These are phyloP conservation scores for Euphydryas editha DNA, from an alignment of 2,888 invertebrate genomes.

Conservation along the genomic window DNA sequence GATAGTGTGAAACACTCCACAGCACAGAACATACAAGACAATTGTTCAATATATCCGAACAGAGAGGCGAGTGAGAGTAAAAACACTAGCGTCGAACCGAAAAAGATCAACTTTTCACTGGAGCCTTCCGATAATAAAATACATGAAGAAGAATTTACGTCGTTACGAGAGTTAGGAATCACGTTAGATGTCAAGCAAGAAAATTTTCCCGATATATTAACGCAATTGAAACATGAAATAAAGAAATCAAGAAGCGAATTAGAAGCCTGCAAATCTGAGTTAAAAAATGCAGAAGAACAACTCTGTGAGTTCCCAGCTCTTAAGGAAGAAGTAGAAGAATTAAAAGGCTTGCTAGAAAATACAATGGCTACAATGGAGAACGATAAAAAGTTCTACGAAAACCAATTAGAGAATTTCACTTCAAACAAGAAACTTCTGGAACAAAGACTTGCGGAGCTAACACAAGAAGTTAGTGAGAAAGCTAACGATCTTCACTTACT, in stretches of 20 bases:
- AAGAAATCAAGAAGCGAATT: conserved; percentile 81
- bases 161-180: conserved; percentile 81
- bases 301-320: conserved; percentile 79
- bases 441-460: conserved; percentile 83
- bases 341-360: conserved; percentile 74
- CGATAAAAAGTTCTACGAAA: conserved; percentile 83
- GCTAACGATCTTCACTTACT: conserved; percentile 79
- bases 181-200: conserved; percentile 73
- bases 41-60: conserved; percentile 79
- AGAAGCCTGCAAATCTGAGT: conserved; percentile 79
- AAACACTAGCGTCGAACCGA: conserved; percentile 71
- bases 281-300: conserved; percentile 82
- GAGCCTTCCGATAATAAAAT: conserved; percentile 68
- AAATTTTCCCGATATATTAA: conserved; percentile 73
- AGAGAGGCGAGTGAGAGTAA: conserved; percentile 69
- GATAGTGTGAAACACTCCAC: conserved; percentile 56
- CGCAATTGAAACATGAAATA: conserved; percentile 79
- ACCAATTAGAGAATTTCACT: conserved; percentile 79
- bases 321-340: conserved; percentile 76
- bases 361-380: conserved; percentile 79
- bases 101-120: conserved; percentile 75
- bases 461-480: conserved; percentile 80
- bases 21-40: conserved; percentile 68
- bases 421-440: conserved; percentile 80
- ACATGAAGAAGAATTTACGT: conserved; percentile 72